These are phyloP conservation scores for Orchestes rusci DNA, from an alignment of 2,888 invertebrate species.

Conservation along the genomic window DNA sequence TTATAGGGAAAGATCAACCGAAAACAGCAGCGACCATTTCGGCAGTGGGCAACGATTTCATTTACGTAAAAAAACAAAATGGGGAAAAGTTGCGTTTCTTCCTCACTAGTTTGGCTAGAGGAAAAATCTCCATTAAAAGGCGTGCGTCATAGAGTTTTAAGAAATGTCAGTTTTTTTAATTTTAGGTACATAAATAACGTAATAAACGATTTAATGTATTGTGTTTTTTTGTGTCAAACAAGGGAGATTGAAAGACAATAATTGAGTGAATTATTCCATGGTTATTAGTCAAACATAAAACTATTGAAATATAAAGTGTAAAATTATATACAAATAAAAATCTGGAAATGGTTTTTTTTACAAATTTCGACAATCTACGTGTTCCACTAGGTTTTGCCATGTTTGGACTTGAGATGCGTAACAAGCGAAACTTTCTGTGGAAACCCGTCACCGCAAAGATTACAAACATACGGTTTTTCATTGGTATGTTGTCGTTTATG, in stretches of 20 bases:
- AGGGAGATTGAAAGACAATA: too few species aligned
- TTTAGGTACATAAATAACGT: not conserved
- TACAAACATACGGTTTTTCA: conserved; percentile 35
- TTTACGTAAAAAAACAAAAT: conserved; percentile 86
- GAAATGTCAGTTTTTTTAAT: not conserved
- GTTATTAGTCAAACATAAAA: too few species aligned
- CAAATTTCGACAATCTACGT: too few species aligned
- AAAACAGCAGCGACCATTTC: conserved; percentile 86
- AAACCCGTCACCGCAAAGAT: conserved; percentile 27
- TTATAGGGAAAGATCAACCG: conserved; percentile 75
- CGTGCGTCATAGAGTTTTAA: conserved; percentile 62
- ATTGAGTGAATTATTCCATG: too few species aligned
- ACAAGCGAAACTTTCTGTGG: conserved; percentile 35
- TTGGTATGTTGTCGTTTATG: conserved; percentile 34
- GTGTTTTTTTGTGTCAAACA: too few species aligned
- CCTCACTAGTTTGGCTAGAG: conserved; percentile 75
- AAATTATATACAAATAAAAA: too few species aligned
- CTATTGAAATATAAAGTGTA: too few species aligned
- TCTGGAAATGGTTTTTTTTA: too few species aligned
- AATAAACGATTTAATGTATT: too few species aligned
- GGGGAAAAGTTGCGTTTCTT: conserved; percentile 77
- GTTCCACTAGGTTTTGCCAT: too few species aligned
- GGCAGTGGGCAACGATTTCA: conserved; percentile 86
- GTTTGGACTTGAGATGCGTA: conserved; percentile 35
- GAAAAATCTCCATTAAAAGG: conserved; percentile 81